Evolutionary conservation across 2,797 vertebrate species (phyloP).

Genomic region (Smutsia gigantea): DNA sequence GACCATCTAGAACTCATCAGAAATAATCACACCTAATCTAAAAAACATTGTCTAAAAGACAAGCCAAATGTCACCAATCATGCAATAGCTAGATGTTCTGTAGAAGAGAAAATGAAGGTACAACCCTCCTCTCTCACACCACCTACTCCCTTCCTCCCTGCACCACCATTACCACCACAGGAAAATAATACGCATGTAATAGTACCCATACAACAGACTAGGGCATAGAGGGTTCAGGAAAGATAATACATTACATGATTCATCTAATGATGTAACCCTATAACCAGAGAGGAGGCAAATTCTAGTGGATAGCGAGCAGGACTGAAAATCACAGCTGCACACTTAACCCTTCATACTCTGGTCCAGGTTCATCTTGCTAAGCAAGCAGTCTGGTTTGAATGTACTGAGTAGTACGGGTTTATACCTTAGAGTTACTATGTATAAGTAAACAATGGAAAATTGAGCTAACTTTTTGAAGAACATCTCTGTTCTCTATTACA

Average conservation of each 20-base stretch:
- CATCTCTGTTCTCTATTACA: background rate
- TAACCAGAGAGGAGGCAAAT: background rate
- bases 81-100: background rate
- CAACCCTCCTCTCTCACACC: background rate
- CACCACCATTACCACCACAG: background rate
- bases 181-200: background rate
- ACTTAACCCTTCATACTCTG: background rate
- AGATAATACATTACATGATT: slow-evolving; percentile 11
- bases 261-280: background rate
- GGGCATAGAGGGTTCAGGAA: background rate
- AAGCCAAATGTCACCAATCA: slow-evolving; percentile 40
- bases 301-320: background rate
- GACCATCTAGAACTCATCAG: slow-evolving; percentile 49
- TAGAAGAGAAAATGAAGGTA: background rate
- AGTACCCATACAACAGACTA: background rate
- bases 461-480: slow-evolving; percentile 9
- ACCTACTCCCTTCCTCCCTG: background rate
- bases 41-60: slow-evolving; percentile 60
- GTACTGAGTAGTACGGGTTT: background rate
- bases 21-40: slow-evolving; percentile 65
- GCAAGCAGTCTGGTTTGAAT: slow-evolving; percentile 30
- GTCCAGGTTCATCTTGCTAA: background rate
- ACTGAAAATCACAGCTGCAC: background rate
- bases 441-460: background rate
- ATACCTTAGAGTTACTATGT: background rate